Evolutionary conservation across 2,797 vertebrate species (phyloP).

Genomic region (Calcarius lapponicus): DNA sequence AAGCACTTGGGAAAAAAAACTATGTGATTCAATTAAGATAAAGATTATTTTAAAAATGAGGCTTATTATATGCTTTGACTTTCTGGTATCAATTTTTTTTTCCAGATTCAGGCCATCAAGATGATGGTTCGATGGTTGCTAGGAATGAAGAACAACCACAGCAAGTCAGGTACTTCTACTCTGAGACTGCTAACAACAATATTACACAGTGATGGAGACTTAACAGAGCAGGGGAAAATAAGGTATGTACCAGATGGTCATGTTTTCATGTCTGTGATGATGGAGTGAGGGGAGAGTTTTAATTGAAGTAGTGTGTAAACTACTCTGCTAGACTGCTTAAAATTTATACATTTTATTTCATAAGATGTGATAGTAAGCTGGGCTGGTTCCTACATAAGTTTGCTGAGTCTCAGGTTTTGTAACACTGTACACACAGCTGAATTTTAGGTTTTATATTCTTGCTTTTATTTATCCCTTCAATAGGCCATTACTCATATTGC

Average conservation of each 20-base stretch:
- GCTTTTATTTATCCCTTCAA: background rate
- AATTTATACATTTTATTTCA: background rate
- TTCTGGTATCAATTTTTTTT: background rate
- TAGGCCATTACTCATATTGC: background rate
- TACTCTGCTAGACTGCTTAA: background rate
- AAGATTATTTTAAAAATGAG: background rate
- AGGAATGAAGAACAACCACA: constrained; percentile 98
- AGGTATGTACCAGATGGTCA: constrained; percentile 78
- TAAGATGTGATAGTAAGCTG: background rate
- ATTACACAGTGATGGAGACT: constrained; percentile 93
- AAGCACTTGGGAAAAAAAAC: background rate
- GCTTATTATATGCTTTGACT: background rate
- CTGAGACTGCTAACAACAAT: constrained; percentile 94
- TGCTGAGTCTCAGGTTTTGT: background rate
- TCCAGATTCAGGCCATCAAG: constrained; percentile 96
- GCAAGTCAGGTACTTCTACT: constrained; percentile 96
- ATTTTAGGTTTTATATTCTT: background rate
- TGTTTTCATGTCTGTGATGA: background rate
- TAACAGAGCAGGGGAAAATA: constrained; percentile 96
- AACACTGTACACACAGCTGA: background rate
- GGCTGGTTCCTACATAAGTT: background rate
- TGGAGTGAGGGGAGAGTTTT: background rate
- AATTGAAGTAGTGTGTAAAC: background rate
- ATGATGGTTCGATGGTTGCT: constrained; percentile 98
- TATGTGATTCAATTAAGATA: background rate